Conservation (phyloP, 2,113 vertebrate genomes). For the Otis tarda region DNA sequence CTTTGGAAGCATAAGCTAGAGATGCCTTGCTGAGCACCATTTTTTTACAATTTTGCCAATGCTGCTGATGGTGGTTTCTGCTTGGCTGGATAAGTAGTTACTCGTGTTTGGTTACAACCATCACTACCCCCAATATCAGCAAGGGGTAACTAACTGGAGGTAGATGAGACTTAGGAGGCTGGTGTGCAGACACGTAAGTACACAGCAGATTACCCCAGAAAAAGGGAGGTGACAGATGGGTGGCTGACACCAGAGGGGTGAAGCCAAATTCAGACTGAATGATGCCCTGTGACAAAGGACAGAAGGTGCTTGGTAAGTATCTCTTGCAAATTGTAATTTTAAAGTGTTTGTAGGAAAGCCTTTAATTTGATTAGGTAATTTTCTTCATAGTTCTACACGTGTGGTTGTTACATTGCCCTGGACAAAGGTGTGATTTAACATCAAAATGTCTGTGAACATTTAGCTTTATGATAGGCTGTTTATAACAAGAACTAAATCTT, state of each 20-base stretch:
- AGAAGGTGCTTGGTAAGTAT: not conserved
- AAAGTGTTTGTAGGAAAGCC: not conserved
- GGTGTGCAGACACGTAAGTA: not conserved
- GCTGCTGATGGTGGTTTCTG: accelerated
- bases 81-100: not conserved
- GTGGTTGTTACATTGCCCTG: not conserved
- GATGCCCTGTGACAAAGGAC: not conserved
- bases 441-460: not conserved
- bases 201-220: not conserved
- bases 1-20: not conserved
- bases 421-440: not conserved
- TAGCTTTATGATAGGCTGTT: not conserved
- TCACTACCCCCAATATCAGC: not conserved
- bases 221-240: slow-evolving; percentile 7
- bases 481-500: not conserved
- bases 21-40: not conserved
- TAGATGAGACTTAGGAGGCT: not conserved
- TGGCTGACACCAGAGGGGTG: not conserved
- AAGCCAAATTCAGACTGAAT: not conserved
- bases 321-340: not conserved
- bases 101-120: not conserved
- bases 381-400: not conserved
- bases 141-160: not conserved
- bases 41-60: not conserved
- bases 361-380: not conserved